Evolutionary conservation across 1,140 invertebrate genomes (phyloP).

Genomic region (Drosophila arawakana): DNA sequence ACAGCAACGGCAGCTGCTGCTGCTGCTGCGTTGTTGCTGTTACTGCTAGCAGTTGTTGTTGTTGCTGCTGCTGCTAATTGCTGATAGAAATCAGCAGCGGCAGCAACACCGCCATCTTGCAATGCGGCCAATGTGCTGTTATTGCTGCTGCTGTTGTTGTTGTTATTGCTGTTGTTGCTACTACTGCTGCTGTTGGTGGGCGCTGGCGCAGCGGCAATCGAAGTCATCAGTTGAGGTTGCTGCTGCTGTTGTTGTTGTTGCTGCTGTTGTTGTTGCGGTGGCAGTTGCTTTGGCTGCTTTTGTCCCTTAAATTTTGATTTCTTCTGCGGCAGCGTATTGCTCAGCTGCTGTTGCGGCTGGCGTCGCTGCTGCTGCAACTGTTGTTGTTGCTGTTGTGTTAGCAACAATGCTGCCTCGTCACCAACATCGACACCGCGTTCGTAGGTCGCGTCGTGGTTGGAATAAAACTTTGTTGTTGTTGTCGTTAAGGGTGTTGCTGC

Average conservation of each 20-base stretch:
- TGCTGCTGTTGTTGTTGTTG: constrained; percentile 38
- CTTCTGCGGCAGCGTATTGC: constrained; percentile 75
- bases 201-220: constrained; percentile 66
- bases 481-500: constrained; percentile 17
- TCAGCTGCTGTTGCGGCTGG: constrained; percentile 50
- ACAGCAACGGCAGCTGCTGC: constrained; percentile 61
- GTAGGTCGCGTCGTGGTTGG: constrained; percentile 65
- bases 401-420: constrained; percentile 72
- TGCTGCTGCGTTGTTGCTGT: constrained; percentile 43
- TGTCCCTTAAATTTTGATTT: constrained; percentile 80
- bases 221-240: constrained; percentile 65
- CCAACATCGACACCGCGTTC: constrained; percentile 80
- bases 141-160: constrained; percentile 52
- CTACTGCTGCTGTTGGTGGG: constrained; percentile 39
- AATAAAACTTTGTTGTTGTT: constrained; percentile 73
- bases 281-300: constrained; percentile 80
- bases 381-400: constrained; percentile 54
- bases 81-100: constrained; percentile 71
- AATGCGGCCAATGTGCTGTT: constrained; percentile 68
- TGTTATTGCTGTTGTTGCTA: constrained; percentile 26
- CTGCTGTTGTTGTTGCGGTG: constrained; percentile 38
- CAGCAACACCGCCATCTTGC: constrained; percentile 71
- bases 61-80: constrained; percentile 72
- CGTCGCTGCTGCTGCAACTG: constrained; percentile 47
- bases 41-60: constrained; percentile 32